A percentile compares a stretch with the other conserved stretches of the same genome.
phyloP scores from a whole-genome alignment of 2,113 vertebrate genomes.

The Pogonocichla stellata region DNA sequence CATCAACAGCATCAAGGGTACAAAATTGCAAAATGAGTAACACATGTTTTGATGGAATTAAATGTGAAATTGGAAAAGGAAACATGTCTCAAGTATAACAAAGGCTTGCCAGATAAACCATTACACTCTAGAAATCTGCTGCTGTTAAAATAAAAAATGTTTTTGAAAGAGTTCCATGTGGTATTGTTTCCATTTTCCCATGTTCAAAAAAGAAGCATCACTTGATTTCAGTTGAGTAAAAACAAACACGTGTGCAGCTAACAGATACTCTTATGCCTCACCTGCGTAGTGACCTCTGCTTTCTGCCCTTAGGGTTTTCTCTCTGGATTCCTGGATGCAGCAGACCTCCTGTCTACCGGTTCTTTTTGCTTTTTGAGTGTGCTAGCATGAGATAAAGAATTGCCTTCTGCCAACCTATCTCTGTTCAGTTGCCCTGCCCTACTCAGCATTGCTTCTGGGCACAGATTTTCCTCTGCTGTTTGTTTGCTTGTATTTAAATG shows the following conservation, averaged over 20 bases:
- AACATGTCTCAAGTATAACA: neutral
- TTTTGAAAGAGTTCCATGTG: neutral
- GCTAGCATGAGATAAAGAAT: neutral
- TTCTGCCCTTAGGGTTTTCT: neutral
- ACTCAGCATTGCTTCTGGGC: neutral
- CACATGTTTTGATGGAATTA: neutral
- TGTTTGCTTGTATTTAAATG: neutral
- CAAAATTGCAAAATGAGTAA: neutral
- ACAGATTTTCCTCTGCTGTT: neutral
- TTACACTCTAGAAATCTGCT: neutral
- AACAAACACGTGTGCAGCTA: neutral
- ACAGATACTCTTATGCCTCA: neutral
- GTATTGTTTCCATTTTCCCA: neutral
- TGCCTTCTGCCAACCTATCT: neutral
- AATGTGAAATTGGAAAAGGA: neutral
- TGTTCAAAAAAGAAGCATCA: neutral
- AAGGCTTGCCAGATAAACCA: slow-evolving; percentile 13
- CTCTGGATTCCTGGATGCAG: neutral
- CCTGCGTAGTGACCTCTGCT: neutral
- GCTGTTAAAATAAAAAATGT: neutral
- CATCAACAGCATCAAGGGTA: neutral
- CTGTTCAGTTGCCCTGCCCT: neutral
- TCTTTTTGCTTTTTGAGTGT: neutral
- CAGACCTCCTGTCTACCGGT: neutral
- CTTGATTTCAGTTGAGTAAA: neutral